Conservation (phyloP, 2,888 invertebrate genomes). For the Caenorhabditis wallacei region DNA sequence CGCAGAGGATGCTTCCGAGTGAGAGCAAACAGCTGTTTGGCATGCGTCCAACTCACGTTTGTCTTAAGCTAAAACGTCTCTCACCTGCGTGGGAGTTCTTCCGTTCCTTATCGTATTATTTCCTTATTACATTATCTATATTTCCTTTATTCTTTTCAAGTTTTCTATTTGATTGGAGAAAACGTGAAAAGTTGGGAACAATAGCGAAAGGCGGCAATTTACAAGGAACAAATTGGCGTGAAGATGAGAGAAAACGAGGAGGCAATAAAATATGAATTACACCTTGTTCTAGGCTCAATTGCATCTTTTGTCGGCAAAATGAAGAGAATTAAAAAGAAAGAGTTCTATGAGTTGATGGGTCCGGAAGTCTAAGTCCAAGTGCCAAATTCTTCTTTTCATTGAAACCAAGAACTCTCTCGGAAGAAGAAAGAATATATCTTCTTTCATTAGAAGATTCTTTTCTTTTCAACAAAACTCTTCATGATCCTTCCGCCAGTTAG, state of each 20-base stretch:
- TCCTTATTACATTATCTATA: too few species aligned
- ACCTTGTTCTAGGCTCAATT: constrained; percentile 55
- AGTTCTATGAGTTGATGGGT: constrained; percentile 16
- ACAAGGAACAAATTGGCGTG: constrained; percentile 48
- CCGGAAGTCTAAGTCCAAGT: constrained; percentile 42
- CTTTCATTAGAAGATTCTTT: constrained; percentile 2
- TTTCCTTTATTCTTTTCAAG: constrained; percentile 17
- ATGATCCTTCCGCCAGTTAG: constrained; percentile 20
- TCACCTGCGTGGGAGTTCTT: constrained; percentile 54
- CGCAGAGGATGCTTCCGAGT: constrained; percentile 37
- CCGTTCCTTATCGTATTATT: constrained; percentile 46
- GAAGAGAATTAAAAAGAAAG: constrained; percentile 17
- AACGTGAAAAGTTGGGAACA: constrained; percentile 3
- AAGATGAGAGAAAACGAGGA: constrained; percentile 16
- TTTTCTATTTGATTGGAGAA: neutral
- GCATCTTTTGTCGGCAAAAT: constrained; percentile 55
- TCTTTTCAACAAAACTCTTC: constrained; percentile 7
- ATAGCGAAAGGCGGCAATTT: constrained; percentile 22
- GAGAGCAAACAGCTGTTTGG: constrained; percentile 63
- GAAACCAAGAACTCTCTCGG: constrained; percentile 7
- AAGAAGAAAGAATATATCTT: neutral
- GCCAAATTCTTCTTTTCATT: neutral
- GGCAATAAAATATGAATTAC: constrained; percentile 64
- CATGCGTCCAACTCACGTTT: constrained; percentile 55
- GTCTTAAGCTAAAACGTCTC: constrained; percentile 22